Base-by-base conservation (phyloP, 2,888 invertebrate genomes). In the Platycnemis pennipes region DNA sequence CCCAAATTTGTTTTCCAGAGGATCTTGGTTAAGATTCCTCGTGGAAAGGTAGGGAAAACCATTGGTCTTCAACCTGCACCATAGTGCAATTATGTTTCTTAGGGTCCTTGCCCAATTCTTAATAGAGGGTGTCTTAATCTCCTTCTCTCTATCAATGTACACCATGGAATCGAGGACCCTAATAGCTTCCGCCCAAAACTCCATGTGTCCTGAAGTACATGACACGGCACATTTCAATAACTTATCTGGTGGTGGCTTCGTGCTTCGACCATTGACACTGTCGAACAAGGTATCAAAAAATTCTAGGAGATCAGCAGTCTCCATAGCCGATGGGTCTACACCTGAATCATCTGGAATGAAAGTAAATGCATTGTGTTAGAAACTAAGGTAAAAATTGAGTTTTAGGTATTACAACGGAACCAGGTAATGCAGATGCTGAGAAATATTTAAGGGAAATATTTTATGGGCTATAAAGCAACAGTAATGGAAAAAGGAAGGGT, bases 91-190 rank as follows among this genome's bases (percentile, higher is more conserved):
- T 7, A 88, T 45, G 45, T 88, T 88, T 1, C 0, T 4, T 13
- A 88, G 45, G 13, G 45, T 88, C 87, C 87, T 87, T 42, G 22
- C 87, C 87, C 87, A 87, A 87, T 87, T 87, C 2, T 5, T 44
- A 5, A 88, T 44, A 16, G 87, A 45, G 22, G 45, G n/a, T n/a
- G n/a, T n/a, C n/a, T n/a, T n/a, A n/a, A n/a, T n/a, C n/a, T n/a
- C n/a, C n/a, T n/a, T n/a, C n/a, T n/a, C n/a, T n/a, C n/a, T n/a
- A n/a, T n/a, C n/a, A n/a, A n/a, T n/a, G n/a, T n/a, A n/a, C n/a
- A n/a, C n/a, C n/a, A n/a, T n/a, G 45, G 87, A 87, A 37, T 87
- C 42, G 3, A 87, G 44, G 11, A 87, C 37, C 87, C 44, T 88
- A 22, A 88, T 88, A 44, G 45, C 42, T 26, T 88, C 45, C 37